Evolutionary conservation across 2,888 invertebrate genomes (phyloP).

Genomic region (Mamestra brassicae): DNA sequence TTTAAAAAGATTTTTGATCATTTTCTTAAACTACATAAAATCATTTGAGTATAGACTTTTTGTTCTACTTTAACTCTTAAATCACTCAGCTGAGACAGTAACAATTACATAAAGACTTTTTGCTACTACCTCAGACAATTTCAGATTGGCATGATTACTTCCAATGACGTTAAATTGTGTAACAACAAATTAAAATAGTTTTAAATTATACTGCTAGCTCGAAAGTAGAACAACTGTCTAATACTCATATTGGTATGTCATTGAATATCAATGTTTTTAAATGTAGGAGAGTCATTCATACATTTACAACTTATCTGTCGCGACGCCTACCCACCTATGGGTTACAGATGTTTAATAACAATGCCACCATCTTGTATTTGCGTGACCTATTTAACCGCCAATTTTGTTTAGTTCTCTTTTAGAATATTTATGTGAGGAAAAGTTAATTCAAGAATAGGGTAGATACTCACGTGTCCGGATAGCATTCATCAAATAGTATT

Average conservation of each 20-base stretch:
- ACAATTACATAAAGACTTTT: slow-evolving; percentile 59
- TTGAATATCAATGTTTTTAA: slow-evolving; percentile 44
- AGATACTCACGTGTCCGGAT: slow-evolving; percentile 92
- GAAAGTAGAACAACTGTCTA: slow-evolving; percentile 44
- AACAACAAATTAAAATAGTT: slow-evolving; percentile 31
- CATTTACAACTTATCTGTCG: slow-evolving; percentile 21
- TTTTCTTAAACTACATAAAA: neutral
- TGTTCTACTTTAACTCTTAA: slow-evolving; percentile 15
- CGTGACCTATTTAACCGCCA: slow-evolving; percentile 74
- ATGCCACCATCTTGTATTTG: slow-evolving; percentile 72
- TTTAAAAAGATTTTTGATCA: neutral
- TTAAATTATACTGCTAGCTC: slow-evolving; percentile 7
- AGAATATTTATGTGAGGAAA: slow-evolving; percentile 12
- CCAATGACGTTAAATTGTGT: slow-evolving; percentile 42
- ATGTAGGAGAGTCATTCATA: slow-evolving; percentile 52
- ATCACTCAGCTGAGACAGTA: slow-evolving; percentile 37
- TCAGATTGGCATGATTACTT: slow-evolving; percentile 26
- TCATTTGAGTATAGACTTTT: slow-evolving; percentile 5
- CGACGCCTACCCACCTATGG: slow-evolving; percentile 36
- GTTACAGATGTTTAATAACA: slow-evolving; percentile 67
- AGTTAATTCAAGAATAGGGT: slow-evolving; percentile 33
- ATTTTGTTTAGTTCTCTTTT: slow-evolving; percentile 29
- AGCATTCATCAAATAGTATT: slow-evolving; percentile 92
- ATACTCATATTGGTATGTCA: slow-evolving; percentile 43
- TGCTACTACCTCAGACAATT: slow-evolving; percentile 25